A percentile compares a stretch with the other conserved stretches of the same genome.
Evolutionary conservation across 2,113 vertebrate genomes (phyloP).

Genomic region (Podarcis muralis): DNA sequence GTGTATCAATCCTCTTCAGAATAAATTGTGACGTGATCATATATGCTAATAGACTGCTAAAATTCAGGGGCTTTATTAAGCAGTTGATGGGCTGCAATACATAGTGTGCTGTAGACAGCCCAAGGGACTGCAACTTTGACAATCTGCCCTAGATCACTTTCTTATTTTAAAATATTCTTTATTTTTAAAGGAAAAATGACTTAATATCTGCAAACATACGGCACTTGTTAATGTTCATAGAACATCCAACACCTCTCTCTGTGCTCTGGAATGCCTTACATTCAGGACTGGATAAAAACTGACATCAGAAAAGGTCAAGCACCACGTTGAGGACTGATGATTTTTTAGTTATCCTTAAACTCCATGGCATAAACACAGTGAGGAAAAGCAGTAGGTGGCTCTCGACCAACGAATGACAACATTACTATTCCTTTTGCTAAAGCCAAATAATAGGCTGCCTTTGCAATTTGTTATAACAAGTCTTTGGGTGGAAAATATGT

Average conservation of each 20-base stretch:
- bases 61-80: background rate
- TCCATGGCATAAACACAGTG: background rate
- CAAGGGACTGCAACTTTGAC: background rate
- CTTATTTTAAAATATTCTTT: too few species aligned
- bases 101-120: background rate
- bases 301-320: constrained; percentile 61
- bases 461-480: background rate
- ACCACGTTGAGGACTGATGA: constrained; percentile 38
- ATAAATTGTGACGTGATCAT: background rate
- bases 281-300: constrained; percentile 32
- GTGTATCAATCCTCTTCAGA: background rate
- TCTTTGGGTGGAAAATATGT: background rate
- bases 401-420: background rate
- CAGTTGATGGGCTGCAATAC: background rate
- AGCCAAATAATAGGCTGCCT: background rate
- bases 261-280: constrained; percentile 63
- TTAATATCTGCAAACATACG: background rate
- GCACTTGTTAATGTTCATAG: constrained; percentile 7
- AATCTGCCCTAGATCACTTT: background rate
- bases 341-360: constrained; percentile 41
- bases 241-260: constrained; percentile 52
- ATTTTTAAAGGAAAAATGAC: background rate
- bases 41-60: background rate
- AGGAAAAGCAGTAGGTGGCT: constrained; percentile 2
- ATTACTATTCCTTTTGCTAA: background rate